phyloP scores from a whole-genome alignment of 2,113 vertebrate genomes.

The Orthochromis indermauri region DNA sequence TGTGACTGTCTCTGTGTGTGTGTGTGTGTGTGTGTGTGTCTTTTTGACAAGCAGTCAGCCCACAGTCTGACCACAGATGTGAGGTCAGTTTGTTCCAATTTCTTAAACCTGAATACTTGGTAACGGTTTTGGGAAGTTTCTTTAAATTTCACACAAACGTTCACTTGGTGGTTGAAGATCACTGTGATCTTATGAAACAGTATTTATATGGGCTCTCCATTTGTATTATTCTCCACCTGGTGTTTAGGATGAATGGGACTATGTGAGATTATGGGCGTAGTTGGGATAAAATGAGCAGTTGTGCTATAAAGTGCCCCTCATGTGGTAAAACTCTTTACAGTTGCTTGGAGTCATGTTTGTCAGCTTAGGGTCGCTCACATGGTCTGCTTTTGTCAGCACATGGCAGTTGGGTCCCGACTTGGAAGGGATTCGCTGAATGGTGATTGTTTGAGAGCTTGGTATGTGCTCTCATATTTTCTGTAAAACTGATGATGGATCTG shows the following conservation, averaged over 20 bases:
- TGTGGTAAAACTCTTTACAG: not conserved
- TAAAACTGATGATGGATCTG: not conserved
- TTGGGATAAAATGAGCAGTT: not conserved
- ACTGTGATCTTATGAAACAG: not conserved
- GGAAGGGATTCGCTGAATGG: not conserved
- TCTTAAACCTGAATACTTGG: not conserved
- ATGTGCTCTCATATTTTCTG: not conserved
- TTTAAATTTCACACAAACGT: not conserved
- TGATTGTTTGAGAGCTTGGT: not conserved
- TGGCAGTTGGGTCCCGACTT: not conserved
- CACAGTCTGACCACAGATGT: not conserved
- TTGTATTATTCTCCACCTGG: not conserved
- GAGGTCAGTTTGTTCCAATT: not conserved
- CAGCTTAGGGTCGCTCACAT: not conserved
- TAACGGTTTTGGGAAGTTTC: not conserved
- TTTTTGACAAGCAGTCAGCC: not conserved
- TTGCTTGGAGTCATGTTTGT: not conserved
- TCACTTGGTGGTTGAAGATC: not conserved
- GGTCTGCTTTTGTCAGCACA: not conserved
- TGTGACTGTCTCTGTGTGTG: not conserved
- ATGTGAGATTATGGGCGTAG: not conserved
- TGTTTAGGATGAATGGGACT: not conserved
- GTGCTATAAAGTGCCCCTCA: not conserved
- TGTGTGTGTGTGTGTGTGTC: not conserved
- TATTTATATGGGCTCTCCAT: not conserved